phyloP scores from a whole-genome alignment of 2,888 invertebrate genomes.

The Meteorus colon region DNA sequence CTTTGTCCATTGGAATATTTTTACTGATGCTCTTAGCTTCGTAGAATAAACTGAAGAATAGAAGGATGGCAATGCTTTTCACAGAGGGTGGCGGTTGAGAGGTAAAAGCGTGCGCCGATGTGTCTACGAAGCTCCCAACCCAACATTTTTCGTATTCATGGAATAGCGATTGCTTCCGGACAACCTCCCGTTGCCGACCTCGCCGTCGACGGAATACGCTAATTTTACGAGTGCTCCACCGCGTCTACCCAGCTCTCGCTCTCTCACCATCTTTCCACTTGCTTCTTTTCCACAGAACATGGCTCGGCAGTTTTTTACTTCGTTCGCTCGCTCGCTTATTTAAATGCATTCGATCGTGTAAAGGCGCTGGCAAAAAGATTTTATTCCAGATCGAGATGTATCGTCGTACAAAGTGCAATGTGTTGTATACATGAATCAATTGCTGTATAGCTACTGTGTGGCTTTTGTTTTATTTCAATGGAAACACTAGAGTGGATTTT shows the following conservation, averaged over 20 bases:
- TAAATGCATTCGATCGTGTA: slow-evolving; percentile 49
- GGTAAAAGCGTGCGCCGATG: slow-evolving; percentile 44
- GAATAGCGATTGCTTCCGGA: slow-evolving; percentile 67
- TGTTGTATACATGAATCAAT: slow-evolving; percentile 25
- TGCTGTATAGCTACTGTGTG: not conserved
- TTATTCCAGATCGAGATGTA: slow-evolving; percentile 37
- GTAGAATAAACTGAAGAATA: slow-evolving; percentile 34
- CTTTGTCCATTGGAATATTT: slow-evolving; percentile 25
- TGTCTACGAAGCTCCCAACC: slow-evolving; percentile 43
- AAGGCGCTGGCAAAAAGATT: slow-evolving; percentile 38
- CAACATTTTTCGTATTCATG: slow-evolving; percentile 69
- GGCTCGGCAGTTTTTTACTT: slow-evolving; percentile 35
- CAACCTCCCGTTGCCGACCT: slow-evolving; percentile 52
- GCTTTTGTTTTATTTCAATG: slow-evolving; percentile 7
- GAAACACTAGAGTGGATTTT: not conserved
- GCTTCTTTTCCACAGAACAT: slow-evolving; percentile 16
- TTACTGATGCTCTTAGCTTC: slow-evolving; percentile 23
- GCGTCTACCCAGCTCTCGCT: slow-evolving; percentile 34
- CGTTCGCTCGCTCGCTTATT: slow-evolving; percentile 40
- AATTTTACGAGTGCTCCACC: slow-evolving; percentile 62
- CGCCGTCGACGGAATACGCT: slow-evolving; percentile 63
- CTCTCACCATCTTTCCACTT: slow-evolving; percentile 35
- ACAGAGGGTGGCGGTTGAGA: slow-evolving; percentile 22
- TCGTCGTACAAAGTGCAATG: slow-evolving; percentile 12
- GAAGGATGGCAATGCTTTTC: slow-evolving; percentile 26